Percentiles rank a stretch among this genome's conserved stretches.
phyloP scores from a whole-genome alignment of 2,888 invertebrate genomes.

The Tinea pellionella region DNA sequence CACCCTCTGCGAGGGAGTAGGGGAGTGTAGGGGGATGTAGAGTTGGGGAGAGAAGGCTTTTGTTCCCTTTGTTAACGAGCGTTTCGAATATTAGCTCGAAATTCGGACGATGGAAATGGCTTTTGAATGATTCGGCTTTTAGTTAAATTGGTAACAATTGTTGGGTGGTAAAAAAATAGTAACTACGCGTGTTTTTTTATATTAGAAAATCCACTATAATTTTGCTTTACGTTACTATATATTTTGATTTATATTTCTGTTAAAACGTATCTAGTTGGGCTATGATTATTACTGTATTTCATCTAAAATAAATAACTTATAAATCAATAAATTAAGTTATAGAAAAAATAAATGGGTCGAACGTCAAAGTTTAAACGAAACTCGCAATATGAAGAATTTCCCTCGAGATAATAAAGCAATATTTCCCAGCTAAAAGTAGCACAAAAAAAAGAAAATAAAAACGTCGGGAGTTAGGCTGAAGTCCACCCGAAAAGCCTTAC shows the following conservation, averaged over 20 bases:
- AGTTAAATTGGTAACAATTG: slow-evolving; percentile 44
- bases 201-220: too few relatives aligned
- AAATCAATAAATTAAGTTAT: too few relatives aligned
- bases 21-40: slow-evolving; percentile 10
- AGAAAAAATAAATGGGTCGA: too few relatives aligned
- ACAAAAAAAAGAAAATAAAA: not conserved
- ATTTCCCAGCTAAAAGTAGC: not conserved
- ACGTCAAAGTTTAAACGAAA: too few relatives aligned
- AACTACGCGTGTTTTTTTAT: too few relatives aligned
- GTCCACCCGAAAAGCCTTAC: not conserved
- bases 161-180: not conserved
- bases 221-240: too few relatives aligned
- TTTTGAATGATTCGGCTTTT: slow-evolving; percentile 66
- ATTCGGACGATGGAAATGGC: slow-evolving; percentile 46
- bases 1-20: slow-evolving; percentile 19
- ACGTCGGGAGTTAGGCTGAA: not conserved
- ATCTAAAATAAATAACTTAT: too few relatives aligned
- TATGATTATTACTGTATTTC: too few relatives aligned
- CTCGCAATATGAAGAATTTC: not conserved
- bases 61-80: slow-evolving; percentile 21
- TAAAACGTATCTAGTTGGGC: too few relatives aligned
- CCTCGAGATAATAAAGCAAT: not conserved
- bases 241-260: too few relatives aligned
- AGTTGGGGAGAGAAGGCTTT: slow-evolving; percentile 17
- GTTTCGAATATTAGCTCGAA: slow-evolving; percentile 19